phyloP scores from a whole-genome alignment of 2,113 vertebrate species.

The Apteryx mantelli region DNA sequence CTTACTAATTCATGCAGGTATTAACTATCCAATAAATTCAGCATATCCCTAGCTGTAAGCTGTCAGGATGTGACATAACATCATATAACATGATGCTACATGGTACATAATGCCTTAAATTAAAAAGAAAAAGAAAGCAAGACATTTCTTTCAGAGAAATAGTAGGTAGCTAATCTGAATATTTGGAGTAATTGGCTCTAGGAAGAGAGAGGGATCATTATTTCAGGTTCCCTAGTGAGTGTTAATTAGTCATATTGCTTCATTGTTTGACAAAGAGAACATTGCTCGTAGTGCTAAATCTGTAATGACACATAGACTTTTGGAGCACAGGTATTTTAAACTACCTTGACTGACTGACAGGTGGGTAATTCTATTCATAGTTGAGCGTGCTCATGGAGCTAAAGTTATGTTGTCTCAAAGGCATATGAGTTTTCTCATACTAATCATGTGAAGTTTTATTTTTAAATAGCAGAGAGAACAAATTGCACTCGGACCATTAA shows the following conservation, averaged over 20 bases:
- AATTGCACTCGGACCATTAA: constrained; percentile 25
- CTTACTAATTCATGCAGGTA: constrained; percentile 81
- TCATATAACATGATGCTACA: constrained; percentile 81
- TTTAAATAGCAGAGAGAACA: constrained; percentile 26
- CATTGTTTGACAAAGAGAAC: constrained; percentile 83
- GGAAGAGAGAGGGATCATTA: constrained; percentile 81
- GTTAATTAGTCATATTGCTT: constrained; percentile 85
- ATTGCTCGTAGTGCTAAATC: constrained; percentile 79
- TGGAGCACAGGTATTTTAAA: constrained; percentile 82
- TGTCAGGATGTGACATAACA: constrained; percentile 84
- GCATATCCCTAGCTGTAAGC: constrained; percentile 78
- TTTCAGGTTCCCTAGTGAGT: constrained; percentile 81
- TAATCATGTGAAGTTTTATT: constrained; percentile 42
- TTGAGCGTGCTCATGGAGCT: constrained; percentile 16
- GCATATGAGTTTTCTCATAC: constrained; percentile 35
- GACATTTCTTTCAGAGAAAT: constrained; percentile 78
- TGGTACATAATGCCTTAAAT: constrained; percentile 82
- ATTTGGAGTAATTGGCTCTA: constrained; percentile 84
- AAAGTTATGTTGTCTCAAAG: constrained; percentile 45
- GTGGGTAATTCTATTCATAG: constrained; percentile 77
- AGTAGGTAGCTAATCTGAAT: constrained; percentile 82
- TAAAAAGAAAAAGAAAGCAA: constrained; percentile 76
- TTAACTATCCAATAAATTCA: constrained; percentile 81
- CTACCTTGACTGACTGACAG: constrained; percentile 80
- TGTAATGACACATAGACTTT: constrained; percentile 78